These are phyloP conservation scores for Clarias fuscus DNA, from an alignment of 2,797 vertebrate species.

Conservation along the genomic window DNA sequence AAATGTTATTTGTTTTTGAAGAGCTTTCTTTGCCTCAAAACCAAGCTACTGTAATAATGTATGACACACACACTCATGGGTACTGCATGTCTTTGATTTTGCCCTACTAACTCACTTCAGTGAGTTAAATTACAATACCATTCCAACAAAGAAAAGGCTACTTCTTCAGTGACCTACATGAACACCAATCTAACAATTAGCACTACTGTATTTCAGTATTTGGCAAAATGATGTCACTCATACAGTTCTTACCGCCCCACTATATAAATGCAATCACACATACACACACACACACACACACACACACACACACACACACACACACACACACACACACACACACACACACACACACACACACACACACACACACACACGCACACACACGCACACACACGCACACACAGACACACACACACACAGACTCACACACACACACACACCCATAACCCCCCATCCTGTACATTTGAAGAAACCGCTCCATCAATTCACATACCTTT, in stretches of 20 bases:
- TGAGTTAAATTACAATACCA: not conserved
- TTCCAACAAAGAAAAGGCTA: not conserved
- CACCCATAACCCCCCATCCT: constrained; percentile 6
- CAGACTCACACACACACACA: too few species aligned
- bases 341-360: not conserved
- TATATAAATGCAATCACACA: not conserved
- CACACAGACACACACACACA: constrained; percentile 5
- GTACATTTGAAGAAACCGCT: constrained; percentile 45
- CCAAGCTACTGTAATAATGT: not conserved
- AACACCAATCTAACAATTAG: not conserved
- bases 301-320: not conserved
- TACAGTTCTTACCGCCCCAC: not conserved
- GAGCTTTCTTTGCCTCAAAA: not conserved
- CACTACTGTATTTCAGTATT: not conserved
- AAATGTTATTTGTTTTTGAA: constrained; percentile 2
- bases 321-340: constrained; percentile 4
- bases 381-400: not conserved
- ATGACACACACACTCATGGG: not conserved
- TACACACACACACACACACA: constrained; percentile 3
- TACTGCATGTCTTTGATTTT: constrained; percentile 2
- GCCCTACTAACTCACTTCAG: not conserved
- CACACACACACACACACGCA: constrained; percentile 4
- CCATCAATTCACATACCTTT: constrained; percentile 61
- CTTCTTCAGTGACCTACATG: not conserved
- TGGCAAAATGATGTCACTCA: constrained; percentile 15